Conservation (phyloP, 92 coral and sea anemone species). For the Hydrozoanthus gracilis region DNA sequence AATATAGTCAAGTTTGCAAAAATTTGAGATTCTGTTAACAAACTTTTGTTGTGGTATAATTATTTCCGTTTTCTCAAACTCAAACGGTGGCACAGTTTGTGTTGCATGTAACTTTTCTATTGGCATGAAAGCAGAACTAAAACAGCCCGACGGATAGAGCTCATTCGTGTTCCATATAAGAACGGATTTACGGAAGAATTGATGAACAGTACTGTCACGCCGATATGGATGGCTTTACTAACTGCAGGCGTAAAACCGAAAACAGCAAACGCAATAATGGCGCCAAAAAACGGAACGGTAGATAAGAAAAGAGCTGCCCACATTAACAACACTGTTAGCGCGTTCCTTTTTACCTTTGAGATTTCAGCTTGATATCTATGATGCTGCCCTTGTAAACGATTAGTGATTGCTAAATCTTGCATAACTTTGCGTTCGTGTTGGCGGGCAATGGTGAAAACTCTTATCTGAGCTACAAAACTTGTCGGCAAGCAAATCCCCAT, state of each 20-base stretch:
- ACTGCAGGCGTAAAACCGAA: slow-evolving; percentile 6
- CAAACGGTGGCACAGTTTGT: background rate
- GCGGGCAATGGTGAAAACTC: background rate
- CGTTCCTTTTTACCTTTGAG: background rate
- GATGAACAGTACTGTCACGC: background rate
- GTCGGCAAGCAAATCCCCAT: background rate
- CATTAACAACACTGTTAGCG: slow-evolving; percentile 8
- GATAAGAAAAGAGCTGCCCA: slow-evolving; percentile 9
- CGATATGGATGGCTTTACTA: background rate
- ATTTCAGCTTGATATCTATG: background rate
- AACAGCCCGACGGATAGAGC: background rate
- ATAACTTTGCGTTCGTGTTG: background rate
- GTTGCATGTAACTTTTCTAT: background rate
- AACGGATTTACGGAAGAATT: slow-evolving; percentile 7
- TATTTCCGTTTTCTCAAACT: too few relatives aligned
- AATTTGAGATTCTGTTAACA: too few relatives aligned
- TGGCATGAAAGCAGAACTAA: background rate
- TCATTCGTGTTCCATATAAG: background rate
- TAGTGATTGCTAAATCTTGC: background rate
- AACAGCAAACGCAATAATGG: slow-evolving; percentile 5
- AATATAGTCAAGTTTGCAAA: too few relatives aligned
- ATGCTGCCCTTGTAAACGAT: background rate
- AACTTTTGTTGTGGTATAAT: too few relatives aligned
- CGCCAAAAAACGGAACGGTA: background rate
- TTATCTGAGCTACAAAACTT: background rate